phyloP scores from a whole-genome alignment of 2,888 invertebrate species.

The Girardia tigrina region DNA sequence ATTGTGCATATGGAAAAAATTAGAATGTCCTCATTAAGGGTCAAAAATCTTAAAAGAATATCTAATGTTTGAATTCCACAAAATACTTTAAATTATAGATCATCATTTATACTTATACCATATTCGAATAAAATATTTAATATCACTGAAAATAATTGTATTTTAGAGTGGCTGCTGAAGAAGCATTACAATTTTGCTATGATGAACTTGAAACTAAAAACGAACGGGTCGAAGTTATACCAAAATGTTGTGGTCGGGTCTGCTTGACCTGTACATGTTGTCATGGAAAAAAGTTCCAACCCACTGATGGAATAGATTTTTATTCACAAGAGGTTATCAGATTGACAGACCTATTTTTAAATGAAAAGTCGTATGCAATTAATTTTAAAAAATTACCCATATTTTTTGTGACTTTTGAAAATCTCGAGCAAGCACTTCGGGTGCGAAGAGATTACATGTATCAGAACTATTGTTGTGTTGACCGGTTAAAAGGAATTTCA shows the following conservation, averaged over 20 bases:
- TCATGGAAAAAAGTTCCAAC: not conserved
- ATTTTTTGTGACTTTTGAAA: slow-evolving; percentile 4
- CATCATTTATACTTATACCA: too few species aligned
- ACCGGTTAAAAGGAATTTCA: not conserved
- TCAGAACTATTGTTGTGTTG: not conserved
- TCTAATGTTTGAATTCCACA: too few species aligned
- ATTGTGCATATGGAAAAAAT: too few species aligned
- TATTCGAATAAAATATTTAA: too few species aligned
- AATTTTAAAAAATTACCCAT: not conserved
- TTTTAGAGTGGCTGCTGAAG: slow-evolving; percentile 10
- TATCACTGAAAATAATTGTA: too few species aligned
- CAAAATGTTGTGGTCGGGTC: not conserved
- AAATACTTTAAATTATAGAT: too few species aligned
- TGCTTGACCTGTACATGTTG: not conserved
- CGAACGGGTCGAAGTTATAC: not conserved
- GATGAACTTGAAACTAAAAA: not conserved
- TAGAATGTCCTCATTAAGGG: too few species aligned
- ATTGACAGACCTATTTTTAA: not conserved
- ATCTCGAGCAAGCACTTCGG: not conserved
- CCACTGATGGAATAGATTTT: not conserved
- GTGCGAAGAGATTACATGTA: not conserved
- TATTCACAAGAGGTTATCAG: not conserved
- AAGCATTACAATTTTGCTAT: not conserved
- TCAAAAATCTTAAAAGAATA: too few species aligned
- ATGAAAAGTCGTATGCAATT: not conserved